Percentiles rank a stretch among this genome's conserved stretches.
phyloP scores from a whole-genome alignment of 2,797 vertebrate species.

The Phoxinus dragarum region DNA sequence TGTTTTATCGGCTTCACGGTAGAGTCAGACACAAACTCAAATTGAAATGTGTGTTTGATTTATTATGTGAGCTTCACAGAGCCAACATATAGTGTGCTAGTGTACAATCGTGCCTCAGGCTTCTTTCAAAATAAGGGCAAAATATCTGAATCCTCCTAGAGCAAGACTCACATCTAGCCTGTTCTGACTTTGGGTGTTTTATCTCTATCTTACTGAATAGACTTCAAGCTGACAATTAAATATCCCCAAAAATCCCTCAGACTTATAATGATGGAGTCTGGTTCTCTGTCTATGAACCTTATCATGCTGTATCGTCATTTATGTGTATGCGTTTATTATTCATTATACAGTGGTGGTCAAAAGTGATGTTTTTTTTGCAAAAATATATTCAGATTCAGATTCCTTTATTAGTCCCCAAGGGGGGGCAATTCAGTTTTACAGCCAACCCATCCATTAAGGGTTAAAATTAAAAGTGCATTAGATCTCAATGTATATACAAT shows the following conservation, averaged over 20 bases:
- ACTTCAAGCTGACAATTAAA: neutral
- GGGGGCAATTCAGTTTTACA: too few relatives aligned
- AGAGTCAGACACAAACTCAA: neutral
- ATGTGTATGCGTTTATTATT: too few relatives aligned
- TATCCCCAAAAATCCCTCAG: neutral
- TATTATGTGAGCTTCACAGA: neutral
- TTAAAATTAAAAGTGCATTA: too few relatives aligned
- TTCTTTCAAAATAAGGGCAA: neutral
- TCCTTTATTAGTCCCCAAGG: too few relatives aligned
- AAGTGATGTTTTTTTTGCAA: constrained; percentile 50
- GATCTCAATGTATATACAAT: too few relatives aligned
- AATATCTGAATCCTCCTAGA: neutral
- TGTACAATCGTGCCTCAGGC: neutral
- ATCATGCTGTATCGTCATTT: too few relatives aligned
- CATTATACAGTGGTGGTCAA: neutral
- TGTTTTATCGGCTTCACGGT: neutral
- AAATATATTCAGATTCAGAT: neutral
- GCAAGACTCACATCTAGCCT: neutral
- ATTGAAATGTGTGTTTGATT: constrained; percentile 12
- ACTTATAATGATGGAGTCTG: neutral
- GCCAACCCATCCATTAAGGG: too few relatives aligned
- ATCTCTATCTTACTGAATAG: neutral
- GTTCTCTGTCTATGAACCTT: neutral
- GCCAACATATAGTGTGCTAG: neutral
- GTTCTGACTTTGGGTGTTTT: neutral